Evolutionary conservation across 2,113 vertebrate species (phyloP).

Genomic region (human): GRCh38 chr2:100351501-100352000

Average conservation of each 20-base stretch:
- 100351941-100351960: neutral
- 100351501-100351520: neutral
- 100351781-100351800: too few relatives aligned
- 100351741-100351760: too few relatives aligned
- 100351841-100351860: neutral
- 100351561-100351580: too few relatives aligned
- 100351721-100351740: too few relatives aligned
- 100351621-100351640: neutral
- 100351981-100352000: neutral
- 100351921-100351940: neutral
- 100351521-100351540: neutral
- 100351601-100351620: neutral
- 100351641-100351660: neutral
- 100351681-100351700: too few relatives aligned
- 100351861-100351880: neutral
- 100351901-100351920: neutral
- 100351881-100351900: neutral
- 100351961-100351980: neutral
- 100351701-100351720: too few relatives aligned
- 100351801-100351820: too few relatives aligned
- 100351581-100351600: neutral
- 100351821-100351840: too few relatives aligned
- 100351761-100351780: too few relatives aligned
- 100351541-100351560: neutral
- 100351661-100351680: neutral